Percentiles rank a stretch among this genome's conserved stretches.
phyloP scores from a whole-genome alignment of 92 coral and sea anemone genomes.

The Palythoa heliodiscus region DNA sequence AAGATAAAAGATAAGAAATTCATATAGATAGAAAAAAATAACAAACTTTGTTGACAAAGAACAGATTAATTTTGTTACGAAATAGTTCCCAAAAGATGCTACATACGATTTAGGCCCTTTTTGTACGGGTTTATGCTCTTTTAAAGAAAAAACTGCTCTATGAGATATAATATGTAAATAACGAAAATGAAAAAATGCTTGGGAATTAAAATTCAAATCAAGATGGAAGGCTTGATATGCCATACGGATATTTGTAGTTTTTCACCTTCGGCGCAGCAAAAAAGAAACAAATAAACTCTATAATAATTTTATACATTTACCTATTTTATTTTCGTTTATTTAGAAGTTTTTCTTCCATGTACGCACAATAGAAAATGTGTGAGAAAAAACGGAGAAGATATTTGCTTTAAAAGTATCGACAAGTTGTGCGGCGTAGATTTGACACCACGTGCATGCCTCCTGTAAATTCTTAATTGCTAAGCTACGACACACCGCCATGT shows the following conservation, averaged over 20 bases:
- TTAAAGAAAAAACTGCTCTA: background rate
- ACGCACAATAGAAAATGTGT: slow-evolving; percentile 29
- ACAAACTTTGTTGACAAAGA: background rate
- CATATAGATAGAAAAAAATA: background rate
- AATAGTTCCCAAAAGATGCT: background rate
- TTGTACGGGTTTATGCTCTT: background rate
- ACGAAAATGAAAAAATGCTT: background rate
- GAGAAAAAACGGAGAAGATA: slow-evolving; percentile 14
- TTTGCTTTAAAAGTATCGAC: slow-evolving; percentile 5
- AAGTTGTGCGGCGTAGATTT: slow-evolving; percentile 9
- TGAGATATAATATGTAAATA: background rate
- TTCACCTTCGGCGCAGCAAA: background rate
- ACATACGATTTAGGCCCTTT: background rate
- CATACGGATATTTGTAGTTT: background rate
- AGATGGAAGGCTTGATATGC: background rate
- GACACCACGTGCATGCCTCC: slow-evolving; percentile 68
- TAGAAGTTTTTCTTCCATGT: background rate
- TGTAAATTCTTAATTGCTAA: slow-evolving; percentile 55
- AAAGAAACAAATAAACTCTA: background rate
- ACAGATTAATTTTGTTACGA: background rate
- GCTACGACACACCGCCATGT: slow-evolving; percentile 53
- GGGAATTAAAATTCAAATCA: background rate
- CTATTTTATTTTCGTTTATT: slow-evolving; percentile 18
- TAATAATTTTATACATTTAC: background rate
- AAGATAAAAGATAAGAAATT: background rate